These are phyloP conservation scores for Camponotus vicinus DNA, from an alignment of 1,140 invertebrate genomes.

Conservation along the genomic window DNA sequence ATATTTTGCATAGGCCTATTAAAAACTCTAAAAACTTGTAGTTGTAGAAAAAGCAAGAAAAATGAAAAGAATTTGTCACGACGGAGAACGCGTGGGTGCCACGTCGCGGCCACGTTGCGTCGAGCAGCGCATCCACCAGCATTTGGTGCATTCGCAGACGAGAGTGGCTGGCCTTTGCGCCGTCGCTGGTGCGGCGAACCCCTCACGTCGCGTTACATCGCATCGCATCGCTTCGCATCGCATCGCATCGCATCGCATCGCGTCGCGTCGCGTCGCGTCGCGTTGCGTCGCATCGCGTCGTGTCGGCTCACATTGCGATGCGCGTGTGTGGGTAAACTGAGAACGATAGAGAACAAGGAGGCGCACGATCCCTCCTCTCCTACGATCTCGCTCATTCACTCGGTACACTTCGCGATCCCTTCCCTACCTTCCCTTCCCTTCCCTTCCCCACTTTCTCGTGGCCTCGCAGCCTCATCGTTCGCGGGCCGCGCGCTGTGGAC, in stretches of 20 bases:
- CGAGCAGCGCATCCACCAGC: conserved; percentile 43
- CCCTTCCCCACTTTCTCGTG: conserved; percentile 2
- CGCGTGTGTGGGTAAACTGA: conserved; percentile 53
- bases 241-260: conserved; percentile 16
- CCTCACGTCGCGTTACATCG: conserved; percentile 29
- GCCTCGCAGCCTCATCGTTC: conserved; percentile 41
- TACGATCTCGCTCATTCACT: conserved; percentile 38
- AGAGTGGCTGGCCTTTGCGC: conserved; percentile 65
- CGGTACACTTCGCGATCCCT: conserved; percentile 29
- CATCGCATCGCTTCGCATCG: conserved; percentile 28
- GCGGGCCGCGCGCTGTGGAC: conserved; percentile 35
- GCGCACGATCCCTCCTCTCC: conserved; percentile 2
- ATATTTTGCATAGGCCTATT: not conserved
- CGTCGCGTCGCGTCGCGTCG: conserved; percentile 26
- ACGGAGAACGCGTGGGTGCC: conserved; percentile 38
- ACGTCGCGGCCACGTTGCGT: conserved; percentile 53
- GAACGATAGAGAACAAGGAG: conserved; percentile 50
- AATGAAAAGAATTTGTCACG: not conserved
- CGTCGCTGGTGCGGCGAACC: conserved; percentile 41
- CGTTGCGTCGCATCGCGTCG: conserved; percentile 12
- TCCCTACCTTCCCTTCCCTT: conserved; percentile 18
- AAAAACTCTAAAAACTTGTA: not conserved
- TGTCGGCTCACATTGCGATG: not conserved
- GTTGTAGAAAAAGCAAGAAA: not conserved
- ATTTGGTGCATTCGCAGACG: conserved; percentile 52